Evolutionary conservation across 2,113 vertebrate species (phyloP).

Genomic region (Thymallus thymallus): DNA sequence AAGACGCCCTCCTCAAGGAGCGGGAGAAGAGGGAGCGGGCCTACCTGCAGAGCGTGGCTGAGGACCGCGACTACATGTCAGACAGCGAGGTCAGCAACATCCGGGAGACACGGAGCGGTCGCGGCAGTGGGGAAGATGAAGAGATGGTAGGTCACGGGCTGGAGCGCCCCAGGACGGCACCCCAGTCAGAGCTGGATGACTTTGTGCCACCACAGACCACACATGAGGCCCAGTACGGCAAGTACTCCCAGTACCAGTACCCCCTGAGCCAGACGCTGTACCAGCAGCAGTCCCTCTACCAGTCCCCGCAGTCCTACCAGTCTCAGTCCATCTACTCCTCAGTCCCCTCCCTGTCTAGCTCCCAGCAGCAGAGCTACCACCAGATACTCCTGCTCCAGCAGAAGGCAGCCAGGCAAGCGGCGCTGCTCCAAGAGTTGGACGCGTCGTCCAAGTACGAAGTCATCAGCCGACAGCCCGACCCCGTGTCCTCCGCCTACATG

Average conservation of each 20-base stretch:
- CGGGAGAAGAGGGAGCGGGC: constrained; percentile 95
- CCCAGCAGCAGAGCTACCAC: constrained; percentile 90
- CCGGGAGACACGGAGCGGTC: constrained; percentile 82
- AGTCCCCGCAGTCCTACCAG: constrained; percentile 88
- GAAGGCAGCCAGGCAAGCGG: constrained; percentile 85
- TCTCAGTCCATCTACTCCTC: constrained; percentile 90
- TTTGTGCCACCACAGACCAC: constrained; percentile 93
- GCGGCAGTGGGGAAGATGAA: constrained; percentile 62
- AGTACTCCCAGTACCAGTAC: constrained; percentile 92
- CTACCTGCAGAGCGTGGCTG: constrained; percentile 95
- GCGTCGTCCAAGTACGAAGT: constrained; percentile 91
- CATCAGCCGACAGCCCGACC: constrained; percentile 88
- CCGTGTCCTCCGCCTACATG: constrained; percentile 82
- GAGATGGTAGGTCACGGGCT: constrained; percentile 79
- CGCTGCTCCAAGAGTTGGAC: constrained; percentile 86
- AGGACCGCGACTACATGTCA: constrained; percentile 98
- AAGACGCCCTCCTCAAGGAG: constrained; percentile 92
- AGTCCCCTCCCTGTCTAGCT: constrained; percentile 84
- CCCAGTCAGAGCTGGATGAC: constrained; percentile 89
- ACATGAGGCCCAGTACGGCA: constrained; percentile 81
- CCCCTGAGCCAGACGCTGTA: constrained; percentile 83
- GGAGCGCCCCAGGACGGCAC: constrained; percentile 91
- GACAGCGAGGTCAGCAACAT: constrained; percentile 96
- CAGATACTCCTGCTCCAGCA: constrained; percentile 93
- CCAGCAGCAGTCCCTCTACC: constrained; percentile 88